Percentiles rank a stretch among this genome's conserved stretches.
phyloP scores from a whole-genome alignment of 2,888 invertebrate species.

The Dolomedes plantarius region DNA sequence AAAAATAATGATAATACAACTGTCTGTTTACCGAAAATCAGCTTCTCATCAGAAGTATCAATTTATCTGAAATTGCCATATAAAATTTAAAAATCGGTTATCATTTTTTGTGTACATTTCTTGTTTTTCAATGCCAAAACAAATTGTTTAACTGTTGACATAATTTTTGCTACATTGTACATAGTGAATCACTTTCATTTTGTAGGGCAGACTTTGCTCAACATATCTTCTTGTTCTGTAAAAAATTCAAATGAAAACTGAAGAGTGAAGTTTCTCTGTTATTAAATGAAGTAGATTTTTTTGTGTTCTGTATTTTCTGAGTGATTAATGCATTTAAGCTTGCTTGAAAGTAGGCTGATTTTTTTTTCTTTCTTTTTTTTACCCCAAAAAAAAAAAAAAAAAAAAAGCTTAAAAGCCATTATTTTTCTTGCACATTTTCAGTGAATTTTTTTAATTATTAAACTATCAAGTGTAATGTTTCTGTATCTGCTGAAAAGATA shows the following conservation, averaged over 20 bases:
- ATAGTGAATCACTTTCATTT: conserved; percentile 13
- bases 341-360: not conserved
- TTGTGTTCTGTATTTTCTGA: conserved; percentile 25
- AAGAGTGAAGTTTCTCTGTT: conserved; percentile 37
- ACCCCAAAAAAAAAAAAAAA: not conserved
- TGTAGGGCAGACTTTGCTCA: conserved; percentile 27
- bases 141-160: conserved; percentile 32
- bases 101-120: conserved; percentile 59
- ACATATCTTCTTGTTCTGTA: conserved; percentile 64
- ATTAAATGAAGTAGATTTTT: conserved; percentile 50
- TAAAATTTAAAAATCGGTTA: conserved; percentile 43
- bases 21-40: conserved; percentile 46
- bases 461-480: no score
- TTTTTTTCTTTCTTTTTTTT: not conserved
- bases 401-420: no score
- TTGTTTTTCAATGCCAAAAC: conserved; percentile 56
- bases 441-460: no score
- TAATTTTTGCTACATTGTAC: conserved; percentile 13
- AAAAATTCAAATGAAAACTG: conserved; percentile 35
- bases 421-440: no score
- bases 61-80: conserved; percentile 39
- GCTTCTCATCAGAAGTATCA: conserved; percentile 34
- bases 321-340: not conserved
- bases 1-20: conserved; percentile 30
- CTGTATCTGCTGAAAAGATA: no score